Evolutionary conservation across 1,140 invertebrate species (phyloP), one percentile per base, ranked within the genome.

Genomic region (Amyelois transitella): DNA sequence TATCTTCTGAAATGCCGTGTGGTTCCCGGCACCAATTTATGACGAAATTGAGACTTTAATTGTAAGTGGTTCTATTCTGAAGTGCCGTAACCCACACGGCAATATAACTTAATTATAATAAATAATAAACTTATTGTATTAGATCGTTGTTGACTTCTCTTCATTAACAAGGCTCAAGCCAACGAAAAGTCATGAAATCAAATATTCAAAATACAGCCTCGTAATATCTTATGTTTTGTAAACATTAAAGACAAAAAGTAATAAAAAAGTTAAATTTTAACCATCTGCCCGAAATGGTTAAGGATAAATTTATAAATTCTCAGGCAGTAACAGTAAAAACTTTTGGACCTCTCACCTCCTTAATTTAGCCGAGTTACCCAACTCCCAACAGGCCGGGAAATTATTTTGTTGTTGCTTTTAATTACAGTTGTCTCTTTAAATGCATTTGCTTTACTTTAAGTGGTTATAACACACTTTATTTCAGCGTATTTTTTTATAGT

Each of bases 311-410:
- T 14, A 14, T 38, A 38, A 38, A 38, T 38, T 38, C 53, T 38
- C 17, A 14, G 25, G 47, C 50, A 45, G 59, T 48, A 55, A 53
- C 54, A 61, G 56, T 61, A 61, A 61, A 61, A 61, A 61, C 59
- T 61, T 61, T 61, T n/a, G 44, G 54, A n/a, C 47, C 44, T 61
- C 52, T 53, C 59, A 61, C 59, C 59, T 61, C 51, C 59, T 61
- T 51, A 38, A 38, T 38, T 51, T 18, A 7, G 17, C 49, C 25
- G 20, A 17, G 32, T 38, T 38, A 38, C 17, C 32, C n/a, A n/a
- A n/a, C n/a, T n/a, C n/a, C n/a, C n/a, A n/a, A n/a, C n/a, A n/a
- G n/a, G n/a, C 17, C 32, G 32, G n/a, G 32, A 38, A 14, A 38
- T 53, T 53, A 53, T 59, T 59, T 53, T 14, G 12, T 14, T 2